Evolutionary conservation across 2,797 vertebrate genomes (phyloP).

Genomic region (Channa striata): DNA sequence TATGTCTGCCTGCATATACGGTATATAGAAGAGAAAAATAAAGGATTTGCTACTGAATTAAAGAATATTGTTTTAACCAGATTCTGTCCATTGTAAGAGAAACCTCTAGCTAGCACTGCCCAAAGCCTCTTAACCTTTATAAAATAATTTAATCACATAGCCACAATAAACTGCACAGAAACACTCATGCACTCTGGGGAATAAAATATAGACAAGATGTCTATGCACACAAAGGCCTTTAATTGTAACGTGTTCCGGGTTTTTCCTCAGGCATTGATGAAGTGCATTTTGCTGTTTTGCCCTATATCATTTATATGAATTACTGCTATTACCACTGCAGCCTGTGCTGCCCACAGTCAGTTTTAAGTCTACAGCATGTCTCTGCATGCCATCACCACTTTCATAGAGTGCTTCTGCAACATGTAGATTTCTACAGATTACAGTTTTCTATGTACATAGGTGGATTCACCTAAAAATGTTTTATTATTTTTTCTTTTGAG

Average conservation of each 20-base stretch:
- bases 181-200: constrained; percentile 31
- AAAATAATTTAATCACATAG: constrained; percentile 72
- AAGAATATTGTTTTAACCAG: constrained; percentile 50
- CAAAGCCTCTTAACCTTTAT: constrained; percentile 62
- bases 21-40: constrained; percentile 43
- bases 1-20: constrained; percentile 40
- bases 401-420: constrained; percentile 49
- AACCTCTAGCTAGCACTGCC: constrained; percentile 71
- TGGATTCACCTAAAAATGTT: constrained; percentile 40
- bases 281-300: constrained; percentile 51
- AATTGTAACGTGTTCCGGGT: constrained; percentile 53
- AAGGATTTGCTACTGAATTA: constrained; percentile 59
- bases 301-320: constrained; percentile 51
- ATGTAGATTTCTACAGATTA: constrained; percentile 33
- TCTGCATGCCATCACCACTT: constrained; percentile 59
- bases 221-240: constrained; percentile 65
- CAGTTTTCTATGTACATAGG: constrained; percentile 39
- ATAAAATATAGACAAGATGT: constrained; percentile 29
- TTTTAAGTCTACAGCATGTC: constrained; percentile 49
- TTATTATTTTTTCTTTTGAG: constrained; percentile 23
- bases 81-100: constrained; percentile 55
- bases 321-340: constrained; percentile 27
- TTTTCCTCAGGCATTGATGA: constrained; percentile 74
- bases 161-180: constrained; percentile 57
- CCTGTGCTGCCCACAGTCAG: constrained; percentile 44